These are phyloP conservation scores for Cynoglossus semilaevis DNA, from an alignment of 2,113 vertebrate genomes.

Conservation along the genomic window DNA sequence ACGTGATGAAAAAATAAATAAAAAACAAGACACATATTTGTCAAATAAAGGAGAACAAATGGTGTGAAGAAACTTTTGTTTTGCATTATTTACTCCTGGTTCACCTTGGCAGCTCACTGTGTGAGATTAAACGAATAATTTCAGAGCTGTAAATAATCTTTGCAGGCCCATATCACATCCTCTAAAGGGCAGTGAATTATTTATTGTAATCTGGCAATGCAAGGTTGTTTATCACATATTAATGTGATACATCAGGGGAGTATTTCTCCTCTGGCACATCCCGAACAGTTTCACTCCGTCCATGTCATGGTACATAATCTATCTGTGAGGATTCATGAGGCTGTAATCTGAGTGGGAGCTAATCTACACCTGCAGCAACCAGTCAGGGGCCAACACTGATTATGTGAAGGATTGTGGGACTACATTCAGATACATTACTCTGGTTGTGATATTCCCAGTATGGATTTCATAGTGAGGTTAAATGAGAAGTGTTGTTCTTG, in stretches of 20 bases:
- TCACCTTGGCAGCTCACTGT: slow-evolving; percentile 72
- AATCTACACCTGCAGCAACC: slow-evolving; percentile 68
- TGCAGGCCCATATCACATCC: slow-evolving; percentile 69
- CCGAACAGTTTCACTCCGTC: slow-evolving; percentile 64
- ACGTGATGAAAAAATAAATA: too few relatives aligned
- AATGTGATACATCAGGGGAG: slow-evolving; percentile 79
- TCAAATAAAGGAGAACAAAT: slow-evolving; percentile 13
- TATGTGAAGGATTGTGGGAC: slow-evolving; percentile 45
- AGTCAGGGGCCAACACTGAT: slow-evolving; percentile 51
- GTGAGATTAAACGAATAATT: slow-evolving; percentile 75
- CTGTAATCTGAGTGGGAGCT: slow-evolving; percentile 64
- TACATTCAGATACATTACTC: slow-evolving; percentile 42
- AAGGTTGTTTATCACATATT: slow-evolving; percentile 81
- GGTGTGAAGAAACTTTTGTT: slow-evolving; percentile 53
- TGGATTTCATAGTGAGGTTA: slow-evolving; percentile 30
- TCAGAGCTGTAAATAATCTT: slow-evolving; percentile 77
- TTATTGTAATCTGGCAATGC: slow-evolving; percentile 80
- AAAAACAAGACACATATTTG: too few relatives aligned
- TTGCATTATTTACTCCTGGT: slow-evolving; percentile 68
- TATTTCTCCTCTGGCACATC: slow-evolving; percentile 72
- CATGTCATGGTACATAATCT: slow-evolving; percentile 51
- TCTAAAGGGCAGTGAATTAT: slow-evolving; percentile 80
- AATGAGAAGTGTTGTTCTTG: slow-evolving; percentile 16
- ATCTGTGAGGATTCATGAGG: slow-evolving; percentile 67
- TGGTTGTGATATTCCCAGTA: slow-evolving; percentile 44